These are phyloP conservation scores for Lissocephala sabroskyi DNA, from an alignment of 2,888 invertebrate species.

Conservation along the genomic window DNA sequence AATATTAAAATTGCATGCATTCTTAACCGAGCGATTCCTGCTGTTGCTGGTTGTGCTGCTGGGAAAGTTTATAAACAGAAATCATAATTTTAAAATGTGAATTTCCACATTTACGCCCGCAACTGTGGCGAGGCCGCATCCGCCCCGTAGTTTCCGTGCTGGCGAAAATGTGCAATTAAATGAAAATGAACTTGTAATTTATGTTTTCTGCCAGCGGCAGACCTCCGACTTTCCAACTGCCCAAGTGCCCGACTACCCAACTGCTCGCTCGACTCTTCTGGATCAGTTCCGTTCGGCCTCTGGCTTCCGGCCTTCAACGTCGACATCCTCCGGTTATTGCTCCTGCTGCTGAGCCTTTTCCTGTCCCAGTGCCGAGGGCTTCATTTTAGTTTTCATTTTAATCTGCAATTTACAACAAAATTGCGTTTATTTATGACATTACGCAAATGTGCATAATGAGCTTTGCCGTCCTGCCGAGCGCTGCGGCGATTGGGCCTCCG, in stretches of 20 bases:
- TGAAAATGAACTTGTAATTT: conserved; percentile 63
- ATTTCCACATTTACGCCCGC: conserved; percentile 15
- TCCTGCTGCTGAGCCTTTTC: too few species aligned
- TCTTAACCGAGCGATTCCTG: conserved; percentile 32
- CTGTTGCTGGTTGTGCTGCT: conserved; percentile 5
- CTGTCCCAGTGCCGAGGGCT: too few species aligned
- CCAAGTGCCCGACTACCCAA: neutral
- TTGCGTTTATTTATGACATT: conserved; percentile 50
- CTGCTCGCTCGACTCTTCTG: too few species aligned
- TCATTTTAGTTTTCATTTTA: conserved; percentile 58
- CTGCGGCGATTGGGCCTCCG: too few species aligned
- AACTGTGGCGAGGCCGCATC: neutral
- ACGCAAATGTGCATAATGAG: conserved; percentile 52
- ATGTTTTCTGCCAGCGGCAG: conserved; percentile 21
- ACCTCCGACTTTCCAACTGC: too few species aligned
- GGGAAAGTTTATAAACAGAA: conserved; percentile 35
- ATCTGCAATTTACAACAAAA: conserved; percentile 60
- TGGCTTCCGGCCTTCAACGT: too few species aligned
- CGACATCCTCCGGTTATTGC: too few species aligned
- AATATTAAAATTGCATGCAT: conserved; percentile 61
- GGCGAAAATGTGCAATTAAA: conserved; percentile 60
- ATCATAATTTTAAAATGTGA: conserved; percentile 45
- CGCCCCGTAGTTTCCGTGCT: neutral
- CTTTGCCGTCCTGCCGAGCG: conserved; percentile 6
- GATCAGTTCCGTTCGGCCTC: too few species aligned